Percentiles rank a stretch among this genome's conserved stretches.
Conservation (phyloP, 2,888 invertebrate species). For the Ectemnius continuus region DNA sequence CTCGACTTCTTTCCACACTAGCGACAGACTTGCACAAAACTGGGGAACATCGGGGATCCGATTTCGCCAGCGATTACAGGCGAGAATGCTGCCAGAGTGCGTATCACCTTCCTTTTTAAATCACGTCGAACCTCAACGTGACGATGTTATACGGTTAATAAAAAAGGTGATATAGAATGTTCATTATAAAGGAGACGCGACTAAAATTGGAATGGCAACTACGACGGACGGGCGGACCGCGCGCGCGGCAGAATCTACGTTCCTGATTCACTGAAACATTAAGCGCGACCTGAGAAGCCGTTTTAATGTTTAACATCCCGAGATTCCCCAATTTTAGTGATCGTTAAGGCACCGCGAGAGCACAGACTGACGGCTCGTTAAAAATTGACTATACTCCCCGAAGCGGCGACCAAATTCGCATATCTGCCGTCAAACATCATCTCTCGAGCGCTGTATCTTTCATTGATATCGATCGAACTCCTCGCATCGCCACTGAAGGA, state of each 20-base stretch:
- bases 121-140: neutral
- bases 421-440: neutral
- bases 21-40: no score
- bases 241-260: neutral
- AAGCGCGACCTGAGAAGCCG: conserved; percentile 10
- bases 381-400: conserved; percentile 16
- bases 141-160: conserved; percentile 14
- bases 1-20: no score
- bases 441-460: neutral
- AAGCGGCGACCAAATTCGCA: neutral
- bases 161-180: conserved; percentile 34
- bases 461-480: conserved; percentile 1
- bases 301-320: conserved; percentile 35
- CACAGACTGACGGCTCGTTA: neutral
- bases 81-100: neutral
- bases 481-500: neutral
- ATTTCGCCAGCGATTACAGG: neutral
- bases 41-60: neutral
- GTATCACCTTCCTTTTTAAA: neutral
- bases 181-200: conserved; percentile 18
- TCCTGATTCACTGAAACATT: conserved; percentile 18
- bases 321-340: conserved; percentile 30
- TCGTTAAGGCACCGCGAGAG: conserved; percentile 23
- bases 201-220: conserved; percentile 35
- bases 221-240: neutral